Conservation (phyloP, 2,113 vertebrate genomes). For the Lathamus discolor region DNA sequence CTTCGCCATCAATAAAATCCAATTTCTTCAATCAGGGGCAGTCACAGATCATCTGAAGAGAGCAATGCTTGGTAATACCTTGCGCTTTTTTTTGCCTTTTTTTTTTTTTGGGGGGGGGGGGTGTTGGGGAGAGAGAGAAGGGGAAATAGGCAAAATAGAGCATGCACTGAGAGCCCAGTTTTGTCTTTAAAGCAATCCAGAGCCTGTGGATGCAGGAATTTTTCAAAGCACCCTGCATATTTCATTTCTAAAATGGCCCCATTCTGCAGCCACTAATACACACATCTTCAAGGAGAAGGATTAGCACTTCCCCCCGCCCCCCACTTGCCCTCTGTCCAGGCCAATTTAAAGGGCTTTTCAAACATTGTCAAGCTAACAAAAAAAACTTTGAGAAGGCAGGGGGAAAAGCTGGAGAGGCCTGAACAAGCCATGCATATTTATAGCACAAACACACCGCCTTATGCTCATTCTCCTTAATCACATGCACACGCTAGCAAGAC, state of each 20-base stretch:
- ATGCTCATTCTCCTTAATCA: conserved; percentile 24
- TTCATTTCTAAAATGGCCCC: neutral
- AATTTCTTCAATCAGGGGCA: neutral
- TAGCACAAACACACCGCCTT: conserved; percentile 8
- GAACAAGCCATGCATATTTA: conserved; percentile 9
- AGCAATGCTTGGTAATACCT: neutral
- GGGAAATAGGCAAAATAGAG: neutral
- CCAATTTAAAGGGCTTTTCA: neutral
- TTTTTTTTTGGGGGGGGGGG: neutral
- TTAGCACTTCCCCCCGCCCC: neutral
- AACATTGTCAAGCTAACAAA: neutral
- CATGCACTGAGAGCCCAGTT: neutral
- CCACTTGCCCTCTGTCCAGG: neutral
- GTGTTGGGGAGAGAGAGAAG: too few species aligned
- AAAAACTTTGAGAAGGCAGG: neutral
- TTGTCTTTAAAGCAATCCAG: neutral
- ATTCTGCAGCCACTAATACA: neutral
- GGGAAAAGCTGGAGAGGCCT: neutral
- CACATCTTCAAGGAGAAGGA: neutral
- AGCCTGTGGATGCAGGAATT: neutral
- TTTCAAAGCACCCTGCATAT: neutral
- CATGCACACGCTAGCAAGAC: neutral
- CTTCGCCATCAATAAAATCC: neutral
- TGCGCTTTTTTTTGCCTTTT: neutral
- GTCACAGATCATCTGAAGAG: neutral